Evolutionary conservation across 2,888 invertebrate genomes (phyloP).

Genomic region (Aplocera efformata): DNA sequence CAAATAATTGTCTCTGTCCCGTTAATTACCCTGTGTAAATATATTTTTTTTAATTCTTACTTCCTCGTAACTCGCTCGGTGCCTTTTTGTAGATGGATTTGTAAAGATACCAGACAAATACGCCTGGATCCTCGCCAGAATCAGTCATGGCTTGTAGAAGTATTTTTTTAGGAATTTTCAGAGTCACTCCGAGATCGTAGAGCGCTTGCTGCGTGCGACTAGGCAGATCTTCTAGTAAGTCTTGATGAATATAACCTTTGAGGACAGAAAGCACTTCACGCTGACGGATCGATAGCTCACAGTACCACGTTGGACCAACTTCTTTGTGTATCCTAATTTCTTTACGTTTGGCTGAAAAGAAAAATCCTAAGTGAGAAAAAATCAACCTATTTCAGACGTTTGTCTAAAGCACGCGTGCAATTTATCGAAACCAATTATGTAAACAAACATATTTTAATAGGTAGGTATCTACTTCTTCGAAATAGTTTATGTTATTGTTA

Average conservation of each 20-base stretch:
- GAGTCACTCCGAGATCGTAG: conserved; percentile 55
- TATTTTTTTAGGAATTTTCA: conserved; percentile 42
- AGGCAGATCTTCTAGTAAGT: conserved; percentile 62
- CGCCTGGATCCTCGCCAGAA: conserved; percentile 56
- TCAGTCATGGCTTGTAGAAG: conserved; percentile 56
- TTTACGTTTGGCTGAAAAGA: conserved; percentile 40
- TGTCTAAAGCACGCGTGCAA: no score
- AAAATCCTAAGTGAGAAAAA: background rate
- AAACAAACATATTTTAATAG: no score
- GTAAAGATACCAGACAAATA: conserved; percentile 71
- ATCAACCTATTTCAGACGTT: no score
- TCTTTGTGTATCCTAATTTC: conserved; percentile 42
- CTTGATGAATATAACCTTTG: conserved; percentile 59
- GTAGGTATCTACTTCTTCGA: no score
- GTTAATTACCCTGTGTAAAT: no score
- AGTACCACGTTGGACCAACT: conserved; percentile 63
- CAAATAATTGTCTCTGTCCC: no score
- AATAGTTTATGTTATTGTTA: no score
- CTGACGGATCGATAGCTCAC: conserved; percentile 57
- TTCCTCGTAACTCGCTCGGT: conserved; percentile 49
- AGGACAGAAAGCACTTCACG: conserved; percentile 45
- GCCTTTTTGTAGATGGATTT: conserved; percentile 50
- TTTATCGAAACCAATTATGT: no score
- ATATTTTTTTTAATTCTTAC: conserved; percentile 35
- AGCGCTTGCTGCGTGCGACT: conserved; percentile 48